Base-by-base conservation (phyloP, 2,113 vertebrate species). In the Oreochromis tanganicae region DNA sequence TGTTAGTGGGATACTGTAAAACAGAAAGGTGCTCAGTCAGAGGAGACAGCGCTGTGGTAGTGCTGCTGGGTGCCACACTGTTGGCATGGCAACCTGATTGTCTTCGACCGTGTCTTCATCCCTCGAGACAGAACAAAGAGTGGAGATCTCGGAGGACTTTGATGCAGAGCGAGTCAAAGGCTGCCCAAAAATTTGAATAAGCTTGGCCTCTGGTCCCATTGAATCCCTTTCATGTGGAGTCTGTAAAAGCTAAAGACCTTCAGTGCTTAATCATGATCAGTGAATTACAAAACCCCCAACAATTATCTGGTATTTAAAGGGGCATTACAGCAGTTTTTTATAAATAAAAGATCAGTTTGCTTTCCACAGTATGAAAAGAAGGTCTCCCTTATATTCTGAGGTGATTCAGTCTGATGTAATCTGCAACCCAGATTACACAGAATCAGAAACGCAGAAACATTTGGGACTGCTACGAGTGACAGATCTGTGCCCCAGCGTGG, bases 51-150 rank as follows among this genome's bases (percentile, higher is more conserved):
- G 5, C 21, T 41, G 80, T 61, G 9, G 55, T 32, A 19, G 2
- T 87, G 81, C 48, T 82, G 80, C 50, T 68, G 14, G 52, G 2
- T 88, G 43, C 36, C 83, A 85, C 52, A 11, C 71, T 10, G 81
- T 91, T 81, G 86, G 12, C 73, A 81, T 63, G 55, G 73, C 17
- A 83, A 85, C 86, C 79, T 2, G 7, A 61, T 56, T 81, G 81
- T 84, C 59, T 90, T 82, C 17, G 2, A 21, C 83, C 24, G 5
- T 29, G 68, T 80, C 27, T 41, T 34, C 54, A 55, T 83, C 86
- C 36, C 61, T 6, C 0, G 38, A 83, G 73, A 81, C 52, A 2
- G 59, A 83, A 48, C 50, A 61, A 29, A 86, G 86, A 29, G 71
- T 12, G 6, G 29, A 16, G 80, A 46, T 83, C 83, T 71, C 57